Evolutionary conservation across 2,797 vertebrate genomes (phyloP).

Genomic region (Eulemur albifrons): DNA sequence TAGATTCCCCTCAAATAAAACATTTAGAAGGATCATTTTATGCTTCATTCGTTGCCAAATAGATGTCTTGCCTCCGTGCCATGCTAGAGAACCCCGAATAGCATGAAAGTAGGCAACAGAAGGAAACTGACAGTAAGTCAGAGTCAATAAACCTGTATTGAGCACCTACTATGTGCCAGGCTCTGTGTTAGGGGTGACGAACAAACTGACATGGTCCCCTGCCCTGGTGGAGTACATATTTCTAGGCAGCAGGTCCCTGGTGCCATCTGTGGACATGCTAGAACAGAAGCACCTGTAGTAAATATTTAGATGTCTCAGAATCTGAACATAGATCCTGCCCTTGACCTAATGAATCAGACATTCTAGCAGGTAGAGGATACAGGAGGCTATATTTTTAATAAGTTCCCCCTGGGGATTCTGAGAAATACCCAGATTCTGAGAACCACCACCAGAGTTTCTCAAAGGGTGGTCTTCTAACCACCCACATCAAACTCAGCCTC

Average conservation of each 20-base stretch:
- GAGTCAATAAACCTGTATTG: neutral
- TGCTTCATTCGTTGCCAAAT: neutral
- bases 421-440: neutral
- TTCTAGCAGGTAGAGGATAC: neutral
- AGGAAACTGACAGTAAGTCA: neutral
- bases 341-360: neutral
- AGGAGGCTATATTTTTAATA: neutral
- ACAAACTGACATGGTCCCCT: neutral
- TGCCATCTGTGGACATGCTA: neutral
- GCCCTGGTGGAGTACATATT: rapidly evolving
- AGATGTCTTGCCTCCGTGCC: neutral
- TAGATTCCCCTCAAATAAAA: neutral
- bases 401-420: neutral
- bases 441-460: neutral
- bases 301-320: neutral
- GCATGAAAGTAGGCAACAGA: neutral
- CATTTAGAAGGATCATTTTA: neutral
- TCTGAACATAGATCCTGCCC: neutral
- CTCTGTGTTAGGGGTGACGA: neutral
- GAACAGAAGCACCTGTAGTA: neutral
- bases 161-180: neutral
- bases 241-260: neutral
- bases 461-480: neutral
- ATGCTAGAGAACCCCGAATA: neutral
- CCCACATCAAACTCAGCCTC: neutral